Percentiles rank a stretch among this genome's conserved stretches.
These are phyloP conservation scores for Thalpophila matura DNA, from an alignment of 2,888 invertebrate species.

Conservation along the genomic window DNA sequence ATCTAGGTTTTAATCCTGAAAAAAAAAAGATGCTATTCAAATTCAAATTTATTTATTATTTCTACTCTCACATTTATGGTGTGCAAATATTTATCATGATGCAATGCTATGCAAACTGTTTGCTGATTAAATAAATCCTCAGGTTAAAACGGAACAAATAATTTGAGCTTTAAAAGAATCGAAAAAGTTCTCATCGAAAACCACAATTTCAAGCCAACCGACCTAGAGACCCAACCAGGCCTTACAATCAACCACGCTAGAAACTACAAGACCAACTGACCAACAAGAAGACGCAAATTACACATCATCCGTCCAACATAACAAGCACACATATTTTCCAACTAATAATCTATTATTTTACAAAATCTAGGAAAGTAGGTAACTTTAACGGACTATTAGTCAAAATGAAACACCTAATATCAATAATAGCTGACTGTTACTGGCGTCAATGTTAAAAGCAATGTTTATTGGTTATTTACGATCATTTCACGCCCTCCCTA, in stretches of 20 bases:
- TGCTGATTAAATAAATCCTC: too few relatives aligned
- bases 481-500: constrained; percentile 66
- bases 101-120: too few relatives aligned
- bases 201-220: too few relatives aligned
- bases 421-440: constrained; percentile 63
- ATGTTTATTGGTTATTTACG: constrained; percentile 70
- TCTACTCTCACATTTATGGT: too few relatives aligned
- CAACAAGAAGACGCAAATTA: constrained; percentile 22
- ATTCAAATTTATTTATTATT: too few relatives aligned
- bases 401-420: constrained; percentile 65
- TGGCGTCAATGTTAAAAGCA: constrained; percentile 57
- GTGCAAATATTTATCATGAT: too few relatives aligned
- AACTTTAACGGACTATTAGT: constrained; percentile 52
- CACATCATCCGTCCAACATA: neutral
- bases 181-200: neutral
- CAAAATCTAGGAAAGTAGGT: constrained; percentile 56
- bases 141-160: too few relatives aligned
- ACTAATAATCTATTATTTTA: constrained; percentile 49
- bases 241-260: neutral
- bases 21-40: too few relatives aligned
- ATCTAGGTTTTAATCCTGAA: too few relatives aligned
- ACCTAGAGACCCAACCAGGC: neutral
- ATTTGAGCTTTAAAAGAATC: neutral
- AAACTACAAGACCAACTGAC: constrained; percentile 13
- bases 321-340: constrained; percentile 23